These are phyloP conservation scores for Drosophila nr. medialis DNA, from an alignment of 2,888 invertebrate genomes.

Conservation along the genomic window DNA sequence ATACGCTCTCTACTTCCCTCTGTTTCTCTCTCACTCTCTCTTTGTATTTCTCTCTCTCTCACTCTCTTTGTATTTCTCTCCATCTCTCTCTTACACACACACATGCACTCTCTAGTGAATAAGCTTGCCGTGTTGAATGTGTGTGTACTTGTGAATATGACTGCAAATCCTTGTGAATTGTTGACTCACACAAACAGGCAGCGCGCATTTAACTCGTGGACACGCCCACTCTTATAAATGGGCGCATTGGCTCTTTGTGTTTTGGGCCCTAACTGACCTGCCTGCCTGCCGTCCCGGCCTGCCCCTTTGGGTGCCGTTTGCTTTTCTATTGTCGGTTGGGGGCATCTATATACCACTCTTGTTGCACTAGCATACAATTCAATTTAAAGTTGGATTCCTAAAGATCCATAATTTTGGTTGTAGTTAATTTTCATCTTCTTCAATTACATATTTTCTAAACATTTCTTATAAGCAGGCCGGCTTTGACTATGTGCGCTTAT, in stretches of 20 bases:
- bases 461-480: conserved; percentile 4
- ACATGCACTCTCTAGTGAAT: not conserved
- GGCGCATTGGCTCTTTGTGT: conserved; percentile 43
- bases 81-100: not conserved
- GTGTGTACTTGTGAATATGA: conserved; percentile 36
- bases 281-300: conserved; percentile 4
- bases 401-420: not conserved
- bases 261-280: conserved; percentile 9
- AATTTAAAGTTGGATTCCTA: conserved; percentile 23
- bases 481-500: conserved; percentile 7
- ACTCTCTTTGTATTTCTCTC: not conserved
- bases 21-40: not conserved
- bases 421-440: not conserved
- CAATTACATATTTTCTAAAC: not conserved
- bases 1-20: not conserved
- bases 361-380: conserved; percentile 14
- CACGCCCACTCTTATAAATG: conserved; percentile 37
- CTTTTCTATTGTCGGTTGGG: conserved; percentile 17
- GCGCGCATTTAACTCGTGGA: conserved; percentile 29
- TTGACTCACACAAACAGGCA: conserved; percentile 40
- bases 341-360: not conserved
- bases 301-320: conserved; percentile 45
- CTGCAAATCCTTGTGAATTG: conserved; percentile 47
- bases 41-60: no score
- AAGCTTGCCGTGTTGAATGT: conserved; percentile 28